A percentile compares a stretch with the other conserved stretches of the same genome.
Evolutionary conservation across 2,888 invertebrate genomes (phyloP).

Genomic region (Xestoiulus laeticollis): DNA sequence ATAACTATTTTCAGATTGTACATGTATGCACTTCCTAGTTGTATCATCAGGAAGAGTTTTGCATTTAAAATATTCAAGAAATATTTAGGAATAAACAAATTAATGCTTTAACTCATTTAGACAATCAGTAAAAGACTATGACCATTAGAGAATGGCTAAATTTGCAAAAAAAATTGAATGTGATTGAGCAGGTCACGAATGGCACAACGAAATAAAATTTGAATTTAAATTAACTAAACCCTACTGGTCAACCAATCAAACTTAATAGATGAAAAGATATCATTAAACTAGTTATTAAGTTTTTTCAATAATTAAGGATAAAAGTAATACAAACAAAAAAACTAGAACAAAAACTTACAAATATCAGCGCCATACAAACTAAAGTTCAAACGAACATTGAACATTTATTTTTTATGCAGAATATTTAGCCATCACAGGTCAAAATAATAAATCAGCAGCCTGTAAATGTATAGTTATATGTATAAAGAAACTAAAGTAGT

Average conservation of each 20-base stretch:
- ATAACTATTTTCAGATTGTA: neutral
- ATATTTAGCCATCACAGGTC: neutral
- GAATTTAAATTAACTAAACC: neutral
- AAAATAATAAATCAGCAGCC: neutral
- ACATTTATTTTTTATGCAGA: constrained; percentile 4
- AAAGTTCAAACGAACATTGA: neutral
- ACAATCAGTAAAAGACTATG: too few species aligned
- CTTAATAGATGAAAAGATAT: neutral
- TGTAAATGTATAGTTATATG: neutral
- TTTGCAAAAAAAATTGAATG: too few species aligned
- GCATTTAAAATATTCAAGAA: neutral
- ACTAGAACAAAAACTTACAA: neutral
- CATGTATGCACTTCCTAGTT: neutral
- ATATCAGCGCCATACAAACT: neutral
- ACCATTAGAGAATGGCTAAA: too few species aligned
- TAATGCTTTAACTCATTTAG: too few species aligned
- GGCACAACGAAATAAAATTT: too few species aligned
- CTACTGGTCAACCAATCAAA: neutral
- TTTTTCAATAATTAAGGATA: neutral
- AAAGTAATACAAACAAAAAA: neutral
- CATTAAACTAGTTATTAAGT: neutral
- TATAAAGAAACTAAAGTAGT: neutral
- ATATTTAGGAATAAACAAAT: too few species aligned
- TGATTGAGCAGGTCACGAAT: too few species aligned
- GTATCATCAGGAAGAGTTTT: neutral